Base-by-base conservation (phyloP, 1,140 invertebrate genomes). In the Gonioctena quinquepunctata region DNA sequence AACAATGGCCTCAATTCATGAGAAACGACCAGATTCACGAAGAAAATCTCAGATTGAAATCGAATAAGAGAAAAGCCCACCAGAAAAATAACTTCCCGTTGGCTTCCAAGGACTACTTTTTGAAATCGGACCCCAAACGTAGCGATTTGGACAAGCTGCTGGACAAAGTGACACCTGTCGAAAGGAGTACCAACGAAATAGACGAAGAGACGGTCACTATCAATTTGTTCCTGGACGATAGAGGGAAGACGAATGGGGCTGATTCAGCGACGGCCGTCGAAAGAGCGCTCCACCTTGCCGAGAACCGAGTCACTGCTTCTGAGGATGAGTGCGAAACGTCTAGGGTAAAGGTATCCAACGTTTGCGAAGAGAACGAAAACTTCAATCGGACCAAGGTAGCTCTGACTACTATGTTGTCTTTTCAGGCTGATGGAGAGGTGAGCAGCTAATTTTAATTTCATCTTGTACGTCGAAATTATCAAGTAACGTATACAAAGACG, bases 361-460 rank as follows among this genome's bases (percentile, higher is more conserved):
- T 65, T 4, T 60, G 42, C 48, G 42, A 60, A 11, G 66, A 57
- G 5, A 67, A 33, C 6, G 56, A 60, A 42, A 67, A 57, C 19
- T 25, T 67, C n/a, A 42, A 42, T 11, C 28, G 42, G 33, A 23
- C 25, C 1, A 18, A 57, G 13, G 8, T 59, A 8, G 25, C 16
- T 8, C 11, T 67, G 16, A 67, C 56, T 0, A 59, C 56, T n/a
- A 25, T 67, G 3, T 22, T 67, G 6, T 67, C 56, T n/a, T 57
- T 57, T 16, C 25, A 25, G 16, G 21, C 63, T 2, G 50, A 66
- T 2, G 23, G 49, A 25, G 42, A 16, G 26, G 26, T 57, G 60
- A 21, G 13, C 5, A 59, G 56, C 25, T 3, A 16, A 59, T 11
- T 0, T n/a, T n/a, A n/a, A n/a, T n/a, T n/a, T n/a, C n/a, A n/a